Evolutionary conservation across 1,140 invertebrate genomes (phyloP).

Genomic region (Drosophila cardini): DNA sequence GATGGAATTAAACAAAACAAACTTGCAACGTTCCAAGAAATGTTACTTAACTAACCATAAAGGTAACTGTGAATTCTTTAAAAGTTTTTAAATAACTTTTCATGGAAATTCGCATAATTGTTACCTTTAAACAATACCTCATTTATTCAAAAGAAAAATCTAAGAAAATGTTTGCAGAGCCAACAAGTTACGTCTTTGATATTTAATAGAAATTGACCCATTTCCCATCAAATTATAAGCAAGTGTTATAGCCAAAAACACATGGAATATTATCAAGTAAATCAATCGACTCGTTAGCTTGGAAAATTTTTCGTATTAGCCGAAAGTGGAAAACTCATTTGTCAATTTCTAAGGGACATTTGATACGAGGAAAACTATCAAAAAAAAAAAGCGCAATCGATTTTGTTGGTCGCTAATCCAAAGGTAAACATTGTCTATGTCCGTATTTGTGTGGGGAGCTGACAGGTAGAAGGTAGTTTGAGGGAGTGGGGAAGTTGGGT

Average conservation of each 20-base stretch:
- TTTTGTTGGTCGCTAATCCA: constrained; percentile 39
- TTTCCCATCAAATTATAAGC: constrained; percentile 39
- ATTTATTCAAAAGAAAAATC: too few relatives aligned
- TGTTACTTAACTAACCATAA: too few relatives aligned
- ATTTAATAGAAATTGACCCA: not conserved
- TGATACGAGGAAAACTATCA: constrained; percentile 45
- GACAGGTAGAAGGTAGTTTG: not conserved
- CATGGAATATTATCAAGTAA: not conserved
- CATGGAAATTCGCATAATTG: too few relatives aligned
- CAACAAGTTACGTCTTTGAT: not conserved
- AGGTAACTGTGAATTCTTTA: too few relatives aligned
- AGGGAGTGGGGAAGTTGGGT: not conserved
- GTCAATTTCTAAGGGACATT: constrained; percentile 46
- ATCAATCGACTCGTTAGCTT: constrained; percentile 26
- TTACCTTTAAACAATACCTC: too few relatives aligned
- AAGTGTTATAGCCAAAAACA: constrained; percentile 6
- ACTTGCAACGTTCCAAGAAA: too few relatives aligned
- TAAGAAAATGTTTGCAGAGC: too few relatives aligned
- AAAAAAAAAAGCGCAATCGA: constrained; percentile 43
- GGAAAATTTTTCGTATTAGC: constrained; percentile 10
- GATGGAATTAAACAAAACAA: too few relatives aligned
- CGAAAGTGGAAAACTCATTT: constrained; percentile 46
- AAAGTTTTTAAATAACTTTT: too few relatives aligned
- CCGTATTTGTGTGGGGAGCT: not conserved
- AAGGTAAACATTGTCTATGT: constrained; percentile 48